phyloP scores from a whole-genome alignment of 2,113 vertebrate species.

The Dolichallabes microphthalmus region DNA sequence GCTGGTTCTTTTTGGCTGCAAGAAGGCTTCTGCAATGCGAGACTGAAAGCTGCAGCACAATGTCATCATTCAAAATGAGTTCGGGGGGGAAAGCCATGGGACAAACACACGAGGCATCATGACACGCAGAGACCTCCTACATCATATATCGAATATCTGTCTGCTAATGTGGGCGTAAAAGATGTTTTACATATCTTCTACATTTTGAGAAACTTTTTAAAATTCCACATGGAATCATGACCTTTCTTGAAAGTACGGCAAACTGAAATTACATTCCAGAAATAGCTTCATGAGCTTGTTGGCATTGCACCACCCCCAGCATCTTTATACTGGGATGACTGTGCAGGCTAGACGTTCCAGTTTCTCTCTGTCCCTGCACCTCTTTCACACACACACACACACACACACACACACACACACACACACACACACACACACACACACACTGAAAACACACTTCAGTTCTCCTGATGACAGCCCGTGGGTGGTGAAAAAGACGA shows the following conservation, averaged over 20 bases:
- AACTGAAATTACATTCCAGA: constrained; percentile 37
- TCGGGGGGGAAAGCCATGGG: constrained; percentile 15
- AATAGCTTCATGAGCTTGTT: constrained; percentile 45
- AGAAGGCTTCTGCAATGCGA: constrained; percentile 5
- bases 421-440: constrained; percentile 37
- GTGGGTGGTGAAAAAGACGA: constrained; percentile 89
- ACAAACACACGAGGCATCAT: constrained; percentile 18
- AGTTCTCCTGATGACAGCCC: constrained; percentile 73
- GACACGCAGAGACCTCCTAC: constrained; percentile 10
- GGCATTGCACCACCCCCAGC: constrained; percentile 46
- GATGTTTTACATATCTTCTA: constrained; percentile 29
- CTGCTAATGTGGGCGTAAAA: neutral
- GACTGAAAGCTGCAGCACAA: constrained; percentile 17
- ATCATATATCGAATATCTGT: constrained; percentile 32
- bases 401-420: constrained; percentile 14
- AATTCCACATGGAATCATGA: constrained; percentile 42
- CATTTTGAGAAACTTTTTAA: constrained; percentile 23
- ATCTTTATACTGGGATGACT: constrained; percentile 40
- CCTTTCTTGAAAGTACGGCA: constrained; percentile 36
- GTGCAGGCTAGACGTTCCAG: constrained; percentile 35
- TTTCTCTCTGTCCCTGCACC: constrained; percentile 33
- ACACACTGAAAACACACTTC: constrained; percentile 38
- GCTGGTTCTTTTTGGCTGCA: constrained; percentile 22
- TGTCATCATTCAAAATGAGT: constrained; percentile 31
- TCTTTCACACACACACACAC: too few relatives aligned